Evolutionary conservation across 2,797 vertebrate species (phyloP).

Genomic region (Mus minutoides): DNA sequence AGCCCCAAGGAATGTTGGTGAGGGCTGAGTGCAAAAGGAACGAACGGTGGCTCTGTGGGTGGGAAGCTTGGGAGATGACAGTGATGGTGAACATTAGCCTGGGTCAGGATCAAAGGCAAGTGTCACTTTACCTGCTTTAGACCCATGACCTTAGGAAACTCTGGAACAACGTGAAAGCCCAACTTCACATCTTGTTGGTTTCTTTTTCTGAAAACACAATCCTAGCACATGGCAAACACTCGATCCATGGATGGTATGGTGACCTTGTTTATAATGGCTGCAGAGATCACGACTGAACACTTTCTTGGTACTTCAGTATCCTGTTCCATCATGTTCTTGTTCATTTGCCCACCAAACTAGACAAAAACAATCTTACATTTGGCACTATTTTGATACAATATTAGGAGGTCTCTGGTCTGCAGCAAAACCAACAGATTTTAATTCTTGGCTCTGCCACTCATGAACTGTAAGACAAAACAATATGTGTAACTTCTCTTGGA

Average conservation of each 20-base stretch:
- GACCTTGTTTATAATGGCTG: neutral
- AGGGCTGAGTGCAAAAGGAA: neutral
- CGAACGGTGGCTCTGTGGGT: neutral
- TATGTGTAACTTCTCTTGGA: neutral
- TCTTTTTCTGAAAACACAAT: neutral
- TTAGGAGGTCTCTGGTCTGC: neutral
- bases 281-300: neutral
- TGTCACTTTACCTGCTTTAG: neutral
- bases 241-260: neutral
- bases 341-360: neutral
- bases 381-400: accelerated
- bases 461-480: neutral
- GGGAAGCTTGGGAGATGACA: accelerated
- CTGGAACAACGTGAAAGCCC: neutral
- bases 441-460: neutral
- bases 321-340: neutral
- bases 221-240: neutral
- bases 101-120: neutral
- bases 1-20: neutral
- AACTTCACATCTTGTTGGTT: neutral
- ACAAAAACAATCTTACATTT: neutral
- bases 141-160: neutral
- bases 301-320: neutral
- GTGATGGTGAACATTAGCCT: neutral
- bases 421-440: neutral